Conservation (phyloP, 2,113 vertebrate species). For the Oreochromis spilurus region DNA sequence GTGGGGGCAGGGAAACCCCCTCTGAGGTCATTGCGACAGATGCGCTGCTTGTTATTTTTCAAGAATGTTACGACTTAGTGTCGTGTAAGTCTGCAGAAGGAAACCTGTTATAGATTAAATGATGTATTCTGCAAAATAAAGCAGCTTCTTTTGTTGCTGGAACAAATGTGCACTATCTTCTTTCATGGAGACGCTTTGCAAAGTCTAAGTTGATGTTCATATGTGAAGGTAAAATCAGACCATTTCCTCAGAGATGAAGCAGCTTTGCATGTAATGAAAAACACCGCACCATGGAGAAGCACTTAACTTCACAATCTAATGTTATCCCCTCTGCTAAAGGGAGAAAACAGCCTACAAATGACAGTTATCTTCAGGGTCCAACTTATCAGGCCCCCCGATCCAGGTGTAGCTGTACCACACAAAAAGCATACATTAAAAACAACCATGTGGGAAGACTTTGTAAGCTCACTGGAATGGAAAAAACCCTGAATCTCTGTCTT, state of each 20-base stretch:
- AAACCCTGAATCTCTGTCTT: constrained; percentile 3
- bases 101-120: not conserved
- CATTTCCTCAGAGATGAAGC: constrained; percentile 42
- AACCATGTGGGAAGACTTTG: constrained; percentile 59
- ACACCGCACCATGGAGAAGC: constrained; percentile 45
- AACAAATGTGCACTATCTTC: not conserved
- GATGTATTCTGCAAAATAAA: not conserved
- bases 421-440: constrained; percentile 62
- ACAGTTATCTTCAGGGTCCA: constrained; percentile 24
- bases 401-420: constrained; percentile 14
- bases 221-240: constrained; percentile 7
- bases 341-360: constrained; percentile 25
- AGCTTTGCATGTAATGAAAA: constrained; percentile 55
- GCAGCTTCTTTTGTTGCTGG: not conserved
- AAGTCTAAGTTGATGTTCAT: constrained; percentile 43
- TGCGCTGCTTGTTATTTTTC: not conserved
- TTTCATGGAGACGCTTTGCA: constrained; percentile 26
- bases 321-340: constrained; percentile 15
- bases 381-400: constrained; percentile 1
- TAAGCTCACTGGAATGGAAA: constrained; percentile 44
- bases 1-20: constrained; percentile 7
- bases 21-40: not conserved
- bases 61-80: not conserved
- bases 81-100: not conserved
- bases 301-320: constrained; percentile 28